Conservation (phyloP, 2,797 vertebrate species). For the Steatocranus sp. region DNA sequence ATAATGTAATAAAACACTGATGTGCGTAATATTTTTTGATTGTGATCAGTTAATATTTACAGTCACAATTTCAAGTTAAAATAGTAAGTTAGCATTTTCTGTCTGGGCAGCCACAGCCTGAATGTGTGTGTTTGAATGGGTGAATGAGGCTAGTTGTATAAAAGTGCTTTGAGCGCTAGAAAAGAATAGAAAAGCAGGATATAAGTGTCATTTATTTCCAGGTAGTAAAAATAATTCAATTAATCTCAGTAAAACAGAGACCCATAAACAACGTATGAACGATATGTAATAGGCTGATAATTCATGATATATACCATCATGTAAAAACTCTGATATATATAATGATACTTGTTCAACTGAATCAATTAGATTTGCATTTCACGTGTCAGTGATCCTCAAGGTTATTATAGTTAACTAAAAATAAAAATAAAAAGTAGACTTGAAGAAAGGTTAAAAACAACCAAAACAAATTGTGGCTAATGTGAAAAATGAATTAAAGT, state of each 20-base stretch:
- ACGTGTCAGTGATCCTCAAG: rapidly evolving
- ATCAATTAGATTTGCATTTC: not conserved
- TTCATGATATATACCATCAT: not conserved
- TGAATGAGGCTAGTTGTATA: not conserved
- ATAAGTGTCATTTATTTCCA: not conserved
- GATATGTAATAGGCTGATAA: not conserved
- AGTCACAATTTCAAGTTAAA: not conserved
- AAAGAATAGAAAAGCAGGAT: not conserved
- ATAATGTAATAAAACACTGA: not conserved
- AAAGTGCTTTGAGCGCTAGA: rapidly evolving
- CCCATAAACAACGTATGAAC: not conserved
- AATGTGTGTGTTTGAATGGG: not conserved
- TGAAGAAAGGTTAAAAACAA: not conserved
- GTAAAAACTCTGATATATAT: not conserved
- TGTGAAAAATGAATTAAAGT: not conserved
- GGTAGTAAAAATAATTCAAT: not conserved
- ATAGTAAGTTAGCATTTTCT: not conserved
- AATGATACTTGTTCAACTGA: not conserved
- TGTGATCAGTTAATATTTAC: not conserved
- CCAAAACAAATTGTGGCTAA: not conserved
- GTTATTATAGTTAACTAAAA: not conserved
- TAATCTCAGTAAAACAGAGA: not conserved
- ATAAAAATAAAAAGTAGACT: not conserved
- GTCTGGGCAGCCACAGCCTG: not conserved
- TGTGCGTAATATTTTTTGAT: rapidly evolving